Base-by-base conservation (phyloP, 2,797 vertebrate genomes). In the Tarsius wallacei region DNA sequence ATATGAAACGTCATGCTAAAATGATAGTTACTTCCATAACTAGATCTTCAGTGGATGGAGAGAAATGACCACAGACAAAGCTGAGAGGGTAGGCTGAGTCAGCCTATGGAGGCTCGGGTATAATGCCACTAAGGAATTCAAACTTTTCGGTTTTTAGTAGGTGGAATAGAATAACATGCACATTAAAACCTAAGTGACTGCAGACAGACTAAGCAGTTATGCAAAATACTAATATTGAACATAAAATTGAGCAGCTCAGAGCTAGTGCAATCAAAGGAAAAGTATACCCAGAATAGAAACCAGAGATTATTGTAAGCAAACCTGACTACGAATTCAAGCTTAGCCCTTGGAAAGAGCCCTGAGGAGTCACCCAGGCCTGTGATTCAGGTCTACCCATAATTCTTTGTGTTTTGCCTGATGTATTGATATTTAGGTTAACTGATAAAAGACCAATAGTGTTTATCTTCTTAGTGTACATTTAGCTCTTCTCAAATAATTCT, bases 401-500 rank as follows among this genome's bases (percentile, higher is more conserved):
- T 86, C 33, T 71, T 66, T 24, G 51, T 49, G 76, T 53, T 82
- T 63, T 70, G 57, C 0, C 91, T 28, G 21, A 6, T 73, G 6
- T 57, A 33, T 64, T 90, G 87, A 36, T 53, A 2, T 22, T 70
- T 78, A 89, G 61, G 3, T 24, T 80, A 83, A 68, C 74, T 74
- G 31, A 74, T 63, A 31, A 93, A n/a, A 94, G 78, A 66, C 2
- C 36, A 31, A 31, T 91, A 24, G 9, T 33, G 1, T 55, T 33
- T 53, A 36, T 80, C 87, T 21, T 81, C 49, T 66, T 76, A 63
- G 5, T 31, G 49, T 17, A 3, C 31, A 63, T 64, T 81, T 78
- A 66, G 11, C 57, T 96, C 47, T 82, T 61, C 31, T 87, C 81
- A 93, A 47, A 2, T 64, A 94, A 76, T 64, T 77, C 49, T 82